Percentiles rank a stretch among this genome's conserved stretches.
phyloP scores from a whole-genome alignment of 2,888 invertebrate species.

The Pterobdella sp. region DNA sequence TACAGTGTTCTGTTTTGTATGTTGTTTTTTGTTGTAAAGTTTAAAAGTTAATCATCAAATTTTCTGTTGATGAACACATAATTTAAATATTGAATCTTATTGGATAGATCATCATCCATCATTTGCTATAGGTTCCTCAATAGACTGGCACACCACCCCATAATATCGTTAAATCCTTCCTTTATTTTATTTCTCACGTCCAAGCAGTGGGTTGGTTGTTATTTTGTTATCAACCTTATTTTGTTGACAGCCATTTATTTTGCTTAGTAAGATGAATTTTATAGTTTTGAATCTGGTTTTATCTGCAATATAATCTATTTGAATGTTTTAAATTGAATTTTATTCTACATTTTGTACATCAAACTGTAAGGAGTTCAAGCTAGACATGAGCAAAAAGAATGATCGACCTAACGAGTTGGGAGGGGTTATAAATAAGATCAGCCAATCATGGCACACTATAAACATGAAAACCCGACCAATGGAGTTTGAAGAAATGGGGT shows the following conservation, averaged over 20 bases:
- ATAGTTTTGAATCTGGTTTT: no score
- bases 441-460: slow-evolving; percentile 56
- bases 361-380: background rate
- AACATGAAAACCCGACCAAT: slow-evolving; percentile 57
- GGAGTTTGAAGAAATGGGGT: slow-evolving; percentile 61
- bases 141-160: slow-evolving; percentile 63
- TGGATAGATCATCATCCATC: background rate
- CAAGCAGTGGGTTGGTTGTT: slow-evolving; percentile 56
- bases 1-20: background rate
- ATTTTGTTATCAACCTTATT: no score
- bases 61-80: no score
- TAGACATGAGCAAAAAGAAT: background rate
- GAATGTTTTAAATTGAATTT: no score
- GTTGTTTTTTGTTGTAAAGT: background rate
- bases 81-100: no score
- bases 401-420: background rate
- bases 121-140: slow-evolving; percentile 58
- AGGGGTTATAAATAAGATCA: background rate
- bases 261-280: no score
- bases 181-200: slow-evolving; percentile 62
- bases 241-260: no score
- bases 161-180: slow-evolving; percentile 61
- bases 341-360: no score
- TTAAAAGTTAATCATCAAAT: no score
- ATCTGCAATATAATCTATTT: no score